These are phyloP conservation scores for Bombyx mandarina DNA, from an alignment of 1,140 invertebrate species.

Conservation along the genomic window DNA sequence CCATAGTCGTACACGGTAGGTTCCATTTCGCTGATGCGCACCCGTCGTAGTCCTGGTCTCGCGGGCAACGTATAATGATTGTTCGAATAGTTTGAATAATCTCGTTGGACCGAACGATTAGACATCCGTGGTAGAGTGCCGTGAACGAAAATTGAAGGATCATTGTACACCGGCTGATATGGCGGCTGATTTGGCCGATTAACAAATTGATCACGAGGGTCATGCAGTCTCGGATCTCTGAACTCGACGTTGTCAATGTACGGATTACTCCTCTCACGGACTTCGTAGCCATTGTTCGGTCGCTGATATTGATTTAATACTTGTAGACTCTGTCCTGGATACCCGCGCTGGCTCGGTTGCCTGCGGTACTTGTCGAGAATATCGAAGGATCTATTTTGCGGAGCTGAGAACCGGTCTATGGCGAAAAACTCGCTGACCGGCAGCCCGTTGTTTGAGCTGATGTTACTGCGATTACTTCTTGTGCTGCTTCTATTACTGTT, in stretches of 20 bases:
- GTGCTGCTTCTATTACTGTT: constrained; percentile 49
- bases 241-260: constrained; percentile 39
- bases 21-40: constrained; percentile 51
- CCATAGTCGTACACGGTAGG: constrained; percentile 55
- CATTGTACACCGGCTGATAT: constrained; percentile 36
- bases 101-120: constrained; percentile 15
- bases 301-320: constrained; percentile 41
- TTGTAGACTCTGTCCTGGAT: constrained; percentile 55
- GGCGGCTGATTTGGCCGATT: constrained; percentile 12
- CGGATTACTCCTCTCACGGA: constrained; percentile 27
- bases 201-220: constrained; percentile 23
- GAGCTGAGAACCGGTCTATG: constrained; percentile 45
- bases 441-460: constrained; percentile 38
- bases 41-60: constrained; percentile 39
- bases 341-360: constrained; percentile 41
- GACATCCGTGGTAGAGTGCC: constrained; percentile 26
- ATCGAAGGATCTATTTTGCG: constrained; percentile 50
- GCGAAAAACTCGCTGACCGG: constrained; percentile 58
- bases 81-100: constrained; percentile 18
- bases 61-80: constrained; percentile 43
- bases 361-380: constrained; percentile 50
- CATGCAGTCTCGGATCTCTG: constrained; percentile 8
- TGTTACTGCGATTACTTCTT: constrained; percentile 52
- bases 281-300: constrained; percentile 23
- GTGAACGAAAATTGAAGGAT: constrained; percentile 31